Base-by-base conservation (phyloP, 2,113 vertebrate species). In the Bubo scandiacus region DNA sequence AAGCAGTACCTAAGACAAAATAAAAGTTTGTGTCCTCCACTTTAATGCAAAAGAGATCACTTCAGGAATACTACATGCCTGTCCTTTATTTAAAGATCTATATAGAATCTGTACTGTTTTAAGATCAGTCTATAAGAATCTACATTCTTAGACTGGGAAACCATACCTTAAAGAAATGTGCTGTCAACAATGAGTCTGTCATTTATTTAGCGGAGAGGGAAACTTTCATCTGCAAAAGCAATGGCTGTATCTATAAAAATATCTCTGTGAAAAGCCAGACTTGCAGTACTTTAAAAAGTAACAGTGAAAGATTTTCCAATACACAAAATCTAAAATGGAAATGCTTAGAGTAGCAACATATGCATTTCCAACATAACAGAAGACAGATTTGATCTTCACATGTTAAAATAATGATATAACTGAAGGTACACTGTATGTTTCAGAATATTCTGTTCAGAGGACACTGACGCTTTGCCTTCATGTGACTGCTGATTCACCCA, bases 171-270 rank as follows among this genome's bases (percentile, higher is more conserved):
- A 75, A 66, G 52, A 94, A 77, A 92, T 14, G 49, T 82, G n/a
- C 10, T 26, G 89, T 80, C 70, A 62, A 55, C 55, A 81, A 87
- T 8, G 22, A 78, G 55, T 42, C 47, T 86, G 13, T 66, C 10
- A 51, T 47, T 82, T 84, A 65, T 82, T 82, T 88, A 38, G 26
- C 15, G n/a, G 26, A 80, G 51, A 85, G 10, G 21, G 23, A 90
- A 92, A 59, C 13, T 67, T 88, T 66, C 14, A 73, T 58, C 74
- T 85, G n/a, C 57, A 54, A 85, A 86, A 92, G 11, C 43, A 90
- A 54, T 22, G 45, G 54, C 42, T 86, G 3, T 21, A 42, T 21
- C 67, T 88, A 51, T 12, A 80, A 88, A 92, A 87, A 59, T 6
- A 72, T 11, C 38, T 89, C 36, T 47, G 42, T 70, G 32, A 85